phyloP scores from a whole-genome alignment of 2,113 vertebrate species.

The Gadus macrocephalus region DNA sequence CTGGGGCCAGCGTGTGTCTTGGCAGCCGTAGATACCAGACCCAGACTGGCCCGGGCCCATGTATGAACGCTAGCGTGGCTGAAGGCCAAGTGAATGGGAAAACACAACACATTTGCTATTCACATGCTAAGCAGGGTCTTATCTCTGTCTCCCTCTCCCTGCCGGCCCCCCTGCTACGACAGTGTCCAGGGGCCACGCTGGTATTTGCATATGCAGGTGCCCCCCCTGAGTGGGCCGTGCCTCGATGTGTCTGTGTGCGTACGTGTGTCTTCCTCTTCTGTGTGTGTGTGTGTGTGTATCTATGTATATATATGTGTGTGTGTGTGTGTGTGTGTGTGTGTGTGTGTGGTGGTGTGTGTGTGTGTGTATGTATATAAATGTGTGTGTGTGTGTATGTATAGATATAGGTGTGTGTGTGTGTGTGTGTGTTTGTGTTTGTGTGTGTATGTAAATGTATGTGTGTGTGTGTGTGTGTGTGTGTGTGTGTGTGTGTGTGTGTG shows the following conservation, averaged over 20 bases:
- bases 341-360: neutral
- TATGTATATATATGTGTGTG: constrained; percentile 23
- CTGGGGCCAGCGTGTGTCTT: constrained; percentile 48
- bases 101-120: constrained; percentile 55
- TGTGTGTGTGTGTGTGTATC: constrained; percentile 10
- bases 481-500: too few species aligned
- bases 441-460: too few species aligned
- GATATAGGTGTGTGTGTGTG: neutral
- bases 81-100: constrained; percentile 68
- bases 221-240: neutral
- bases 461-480: too few species aligned
- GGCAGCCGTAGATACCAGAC: constrained; percentile 43
- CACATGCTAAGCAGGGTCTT: constrained; percentile 73
- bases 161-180: constrained; percentile 56
- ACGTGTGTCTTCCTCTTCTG: constrained; percentile 1
- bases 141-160: constrained; percentile 65
- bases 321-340: constrained; percentile 3
- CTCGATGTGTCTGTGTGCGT: constrained; percentile 13
- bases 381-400: neutral
- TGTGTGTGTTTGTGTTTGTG: too few species aligned
- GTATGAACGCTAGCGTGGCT: constrained; percentile 60
- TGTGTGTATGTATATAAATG: too few species aligned
- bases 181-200: constrained; percentile 66
- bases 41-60: constrained; percentile 43
- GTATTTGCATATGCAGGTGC: constrained; percentile 51